Base-by-base conservation (phyloP, 2,113 vertebrate species). In the Petrocephalus zakoni region DNA sequence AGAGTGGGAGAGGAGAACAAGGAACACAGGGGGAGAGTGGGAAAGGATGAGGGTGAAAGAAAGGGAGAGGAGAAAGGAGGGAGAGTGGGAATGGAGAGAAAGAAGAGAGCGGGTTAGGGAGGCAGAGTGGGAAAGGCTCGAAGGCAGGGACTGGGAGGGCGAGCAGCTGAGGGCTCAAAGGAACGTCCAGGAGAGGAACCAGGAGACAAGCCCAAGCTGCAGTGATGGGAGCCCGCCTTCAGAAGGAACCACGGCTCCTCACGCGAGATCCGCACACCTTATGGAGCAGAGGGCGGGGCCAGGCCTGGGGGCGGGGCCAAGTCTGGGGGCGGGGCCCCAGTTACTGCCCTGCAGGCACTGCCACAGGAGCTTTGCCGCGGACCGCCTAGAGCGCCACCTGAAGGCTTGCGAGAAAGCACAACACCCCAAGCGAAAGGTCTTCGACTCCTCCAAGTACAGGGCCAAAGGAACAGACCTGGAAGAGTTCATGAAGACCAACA, bases 391-490 rank as follows among this genome's bases (percentile, higher is more conserved):
- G 92, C 96, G 93, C 87, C 97, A 98, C 55, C 17, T 85, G 4
- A 91, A 9, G 15, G 91, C 96, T 90, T 98, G 97, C 88, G 0
- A 94, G 89, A 97, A 94, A 91, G 91, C 75, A 3, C 95, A 95
- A 61, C 89, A 89, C 2, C 93, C 95, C 8, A 95, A 91, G 19
- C 96, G 96, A 83, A 95, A 95, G 92, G 94, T 95, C 51, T 98
- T 96, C 88, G 95, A 98, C 91, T 96, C 95, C 9, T 96, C 91
- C 1, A 91, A 87, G 78, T 92, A 95, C 86, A 95, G 97, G 89
- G 94, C 93, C 58, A 97, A 95, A 84, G 97, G 97, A 90, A 97
- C 97, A 0, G 94, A 94, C 5, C 52, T 96, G 49, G 96, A 97
- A 89, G 87, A 94, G 34, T 97, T 93, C 90, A 92, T 94, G 90